A percentile compares a stretch with the other conserved stretches of the same genome.
These are phyloP conservation scores for Anguilla marmorata DNA, from an alignment of 2,797 vertebrate genomes.

Conservation along the genomic window DNA sequence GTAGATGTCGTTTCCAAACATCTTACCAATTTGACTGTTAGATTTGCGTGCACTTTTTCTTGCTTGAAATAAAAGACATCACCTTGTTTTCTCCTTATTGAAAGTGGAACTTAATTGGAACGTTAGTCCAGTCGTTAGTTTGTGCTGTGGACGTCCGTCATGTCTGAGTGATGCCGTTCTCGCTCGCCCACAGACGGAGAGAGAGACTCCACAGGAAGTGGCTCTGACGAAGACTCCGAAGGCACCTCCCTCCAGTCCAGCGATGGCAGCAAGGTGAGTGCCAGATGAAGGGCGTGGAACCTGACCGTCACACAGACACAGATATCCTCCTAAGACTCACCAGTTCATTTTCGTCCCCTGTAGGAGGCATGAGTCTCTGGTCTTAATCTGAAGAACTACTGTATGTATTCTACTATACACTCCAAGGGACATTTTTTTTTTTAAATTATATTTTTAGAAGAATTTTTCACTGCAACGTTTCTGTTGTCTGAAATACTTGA, in stretches of 20 bases:
- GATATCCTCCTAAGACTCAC: too few relatives aligned
- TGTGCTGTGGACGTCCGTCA: background rate
- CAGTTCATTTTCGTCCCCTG: too few relatives aligned
- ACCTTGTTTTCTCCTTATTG: background rate
- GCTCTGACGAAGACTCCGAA: constrained; percentile 82
- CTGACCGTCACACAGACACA: too few relatives aligned
- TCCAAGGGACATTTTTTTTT: too few relatives aligned
- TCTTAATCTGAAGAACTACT: too few relatives aligned
- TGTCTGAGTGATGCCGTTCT: background rate
- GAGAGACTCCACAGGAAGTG: constrained; percentile 74
- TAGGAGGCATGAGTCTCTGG: too few relatives aligned
- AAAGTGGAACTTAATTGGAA: background rate
- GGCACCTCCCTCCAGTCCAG: constrained; percentile 79
- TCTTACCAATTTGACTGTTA: background rate
- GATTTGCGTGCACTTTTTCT: background rate
- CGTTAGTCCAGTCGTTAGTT: background rate
- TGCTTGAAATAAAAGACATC: background rate
- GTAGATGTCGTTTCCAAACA: background rate
- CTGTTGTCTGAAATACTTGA: too few relatives aligned
- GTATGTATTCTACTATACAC: too few relatives aligned
- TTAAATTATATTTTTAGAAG: too few relatives aligned
- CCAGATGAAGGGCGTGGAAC: background rate
- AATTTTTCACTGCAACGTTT: too few relatives aligned
- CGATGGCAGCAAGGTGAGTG: constrained; percentile 87
- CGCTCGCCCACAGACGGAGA: constrained; percentile 69